Conservation (phyloP, 2,113 vertebrate genomes). For the Forbesichthys papilliferus region DNA sequence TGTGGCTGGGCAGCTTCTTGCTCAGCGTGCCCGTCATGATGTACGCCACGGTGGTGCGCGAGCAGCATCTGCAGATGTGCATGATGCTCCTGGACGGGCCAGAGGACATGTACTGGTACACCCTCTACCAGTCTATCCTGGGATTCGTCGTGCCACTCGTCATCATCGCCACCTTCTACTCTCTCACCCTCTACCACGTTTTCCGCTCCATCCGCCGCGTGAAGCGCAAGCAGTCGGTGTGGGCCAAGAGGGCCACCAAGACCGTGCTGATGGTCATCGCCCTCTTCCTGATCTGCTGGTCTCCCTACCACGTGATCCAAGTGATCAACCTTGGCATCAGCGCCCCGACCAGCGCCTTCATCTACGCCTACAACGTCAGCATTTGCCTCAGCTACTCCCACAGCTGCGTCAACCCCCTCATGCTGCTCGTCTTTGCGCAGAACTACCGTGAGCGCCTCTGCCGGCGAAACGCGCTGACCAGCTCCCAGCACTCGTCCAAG, state of each 20-base stretch:
- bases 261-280: conserved; percentile 82
- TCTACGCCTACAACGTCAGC: conserved; percentile 81
- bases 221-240: conserved; percentile 78
- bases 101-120: conserved; percentile 83
- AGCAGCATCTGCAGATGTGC: conserved; percentile 70
- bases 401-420: conserved; percentile 84
- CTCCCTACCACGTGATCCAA: conserved; percentile 83
- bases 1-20: conserved; percentile 80
- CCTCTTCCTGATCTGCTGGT: conserved; percentile 81
- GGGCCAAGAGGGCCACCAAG: conserved; percentile 79
- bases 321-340: conserved; percentile 78
- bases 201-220: conserved; percentile 80
- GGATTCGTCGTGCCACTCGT: conserved; percentile 80
- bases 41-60: conserved; percentile 71
- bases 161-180: conserved; percentile 83
- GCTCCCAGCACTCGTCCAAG: conserved; percentile 71
- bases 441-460: conserved; percentile 80
- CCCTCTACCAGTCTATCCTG: conserved; percentile 80
- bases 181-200: conserved; percentile 82
- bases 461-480: conserved; percentile 37
- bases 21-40: conserved; percentile 80
- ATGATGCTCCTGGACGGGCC: conserved; percentile 78
- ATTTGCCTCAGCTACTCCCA: conserved; percentile 84
- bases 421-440: conserved; percentile 80
- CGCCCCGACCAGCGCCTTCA: conserved; percentile 66